Evolutionary conservation across 2,888 invertebrate species (phyloP).

Genomic region (Polylopha cassiicola): DNA sequence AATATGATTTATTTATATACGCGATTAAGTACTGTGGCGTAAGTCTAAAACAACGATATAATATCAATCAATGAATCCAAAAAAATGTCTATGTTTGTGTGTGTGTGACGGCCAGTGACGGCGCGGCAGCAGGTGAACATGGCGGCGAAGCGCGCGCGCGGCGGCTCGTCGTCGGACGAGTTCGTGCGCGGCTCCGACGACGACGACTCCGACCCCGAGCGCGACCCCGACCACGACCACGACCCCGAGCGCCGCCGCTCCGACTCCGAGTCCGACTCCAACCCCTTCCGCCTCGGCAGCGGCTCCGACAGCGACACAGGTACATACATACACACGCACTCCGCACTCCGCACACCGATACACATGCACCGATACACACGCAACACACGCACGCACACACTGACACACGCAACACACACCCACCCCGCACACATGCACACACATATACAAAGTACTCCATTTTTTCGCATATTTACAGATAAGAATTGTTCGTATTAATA

Average conservation of each 20-base stretch:
- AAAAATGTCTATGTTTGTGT: too few species aligned
- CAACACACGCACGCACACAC: too few species aligned
- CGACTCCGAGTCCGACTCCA: conserved; percentile 80
- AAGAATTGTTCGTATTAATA: too few species aligned
- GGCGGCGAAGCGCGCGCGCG: conserved; percentile 69
- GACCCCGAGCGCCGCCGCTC: conserved; percentile 50
- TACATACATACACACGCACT: too few species aligned
- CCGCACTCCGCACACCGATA: conserved; percentile 76
- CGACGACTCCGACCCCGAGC: conserved; percentile 69
- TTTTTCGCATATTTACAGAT: background rate
- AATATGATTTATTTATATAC: too few species aligned
- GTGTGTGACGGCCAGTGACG: conserved; percentile 56
- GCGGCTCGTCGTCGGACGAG: conserved; percentile 81
- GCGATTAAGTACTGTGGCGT: too few species aligned
- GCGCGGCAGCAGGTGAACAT: conserved; percentile 60
- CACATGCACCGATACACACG: too few species aligned
- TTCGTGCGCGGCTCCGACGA: conserved; percentile 81
- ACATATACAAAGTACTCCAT: background rate
- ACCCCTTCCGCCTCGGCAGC: conserved; percentile 85
- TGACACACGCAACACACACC: too few species aligned
- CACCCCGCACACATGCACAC: background rate
- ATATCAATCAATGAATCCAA: too few species aligned
- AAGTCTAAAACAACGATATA: too few species aligned
- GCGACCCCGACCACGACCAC: conserved; percentile 55
- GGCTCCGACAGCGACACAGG: conserved; percentile 84